These are phyloP conservation scores for Halcyon chelicuti DNA, from an alignment of 2,797 vertebrate genomes.

Conservation along the genomic window DNA sequence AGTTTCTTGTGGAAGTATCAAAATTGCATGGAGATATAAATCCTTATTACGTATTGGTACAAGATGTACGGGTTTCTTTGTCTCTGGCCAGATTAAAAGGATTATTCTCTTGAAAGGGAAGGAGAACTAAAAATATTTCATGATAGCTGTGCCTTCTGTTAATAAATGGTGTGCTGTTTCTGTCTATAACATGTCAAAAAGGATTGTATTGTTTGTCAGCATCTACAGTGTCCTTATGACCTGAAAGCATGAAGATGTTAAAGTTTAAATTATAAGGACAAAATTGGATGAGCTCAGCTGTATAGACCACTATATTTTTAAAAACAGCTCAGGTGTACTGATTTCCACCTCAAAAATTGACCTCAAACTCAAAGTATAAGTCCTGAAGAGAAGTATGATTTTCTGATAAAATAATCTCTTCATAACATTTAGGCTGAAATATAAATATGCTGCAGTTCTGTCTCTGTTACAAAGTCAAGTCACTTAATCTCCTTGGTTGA, in stretches of 20 bases:
- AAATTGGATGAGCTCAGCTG: background rate
- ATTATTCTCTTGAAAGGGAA: background rate
- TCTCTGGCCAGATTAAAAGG: background rate
- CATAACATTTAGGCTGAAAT: background rate
- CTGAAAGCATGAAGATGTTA: background rate
- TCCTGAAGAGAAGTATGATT: background rate
- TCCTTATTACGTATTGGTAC: background rate
- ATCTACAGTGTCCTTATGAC: background rate
- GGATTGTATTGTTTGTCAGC: background rate
- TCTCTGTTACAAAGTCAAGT: background rate
- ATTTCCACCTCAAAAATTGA: background rate
- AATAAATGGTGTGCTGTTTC: background rate
- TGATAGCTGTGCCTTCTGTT: background rate
- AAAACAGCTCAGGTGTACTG: background rate
- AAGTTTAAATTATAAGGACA: background rate
- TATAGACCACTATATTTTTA: background rate
- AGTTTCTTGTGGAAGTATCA: background rate
- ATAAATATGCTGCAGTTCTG: background rate
- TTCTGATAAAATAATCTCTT: slow-evolving; percentile 17
- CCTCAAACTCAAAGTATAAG: background rate
- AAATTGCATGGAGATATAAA: background rate
- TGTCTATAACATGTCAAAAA: background rate
- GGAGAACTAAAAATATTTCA: background rate
- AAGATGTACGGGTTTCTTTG: background rate
- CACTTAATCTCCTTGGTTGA: background rate